A percentile compares a stretch with the other conserved stretches of the same genome.
phyloP scores from a whole-genome alignment of 2,797 vertebrate genomes.

The Novumbra hubbsi region DNA sequence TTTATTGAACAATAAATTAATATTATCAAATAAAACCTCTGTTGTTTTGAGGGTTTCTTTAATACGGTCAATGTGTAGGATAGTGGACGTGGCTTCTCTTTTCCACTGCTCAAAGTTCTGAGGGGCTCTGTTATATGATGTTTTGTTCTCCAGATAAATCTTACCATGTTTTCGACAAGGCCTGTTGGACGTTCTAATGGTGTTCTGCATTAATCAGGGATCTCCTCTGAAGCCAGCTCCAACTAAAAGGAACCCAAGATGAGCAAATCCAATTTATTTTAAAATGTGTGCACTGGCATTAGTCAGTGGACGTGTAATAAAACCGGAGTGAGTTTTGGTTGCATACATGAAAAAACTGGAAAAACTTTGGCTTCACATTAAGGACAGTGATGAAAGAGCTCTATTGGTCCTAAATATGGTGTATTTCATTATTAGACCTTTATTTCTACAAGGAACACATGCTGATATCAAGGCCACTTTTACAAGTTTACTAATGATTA shows the following conservation, averaged over 20 bases:
- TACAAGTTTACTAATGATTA: no score
- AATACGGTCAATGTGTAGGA: slow-evolving; percentile 14
- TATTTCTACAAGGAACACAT: no score
- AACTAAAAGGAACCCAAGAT: background rate
- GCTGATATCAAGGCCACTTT: no score
- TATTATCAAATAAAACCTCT: slow-evolving; percentile 68
- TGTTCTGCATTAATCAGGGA: background rate
- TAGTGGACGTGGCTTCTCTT: slow-evolving; percentile 14
- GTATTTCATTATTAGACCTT: no score
- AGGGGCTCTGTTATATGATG: slow-evolving; percentile 35
- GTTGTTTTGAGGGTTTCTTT: slow-evolving; percentile 54
- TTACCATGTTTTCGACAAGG: background rate
- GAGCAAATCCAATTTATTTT: background rate
- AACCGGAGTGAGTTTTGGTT: background rate
- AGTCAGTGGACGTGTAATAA: background rate
- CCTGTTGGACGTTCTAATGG: background rate
- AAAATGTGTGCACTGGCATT: background rate
- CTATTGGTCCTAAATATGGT: slow-evolving; percentile 57
- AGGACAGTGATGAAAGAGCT: slow-evolving; percentile 50
- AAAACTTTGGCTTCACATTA: slow-evolving; percentile 45
- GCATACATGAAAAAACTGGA: slow-evolving; percentile 15
- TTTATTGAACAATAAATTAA: slow-evolving; percentile 82
- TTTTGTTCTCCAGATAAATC: background rate
- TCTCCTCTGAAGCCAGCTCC: background rate
- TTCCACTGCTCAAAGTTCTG: slow-evolving; percentile 32